Evolutionary conservation across 2,888 invertebrate species (phyloP).

Genomic region (Aricia artaxerxes): DNA sequence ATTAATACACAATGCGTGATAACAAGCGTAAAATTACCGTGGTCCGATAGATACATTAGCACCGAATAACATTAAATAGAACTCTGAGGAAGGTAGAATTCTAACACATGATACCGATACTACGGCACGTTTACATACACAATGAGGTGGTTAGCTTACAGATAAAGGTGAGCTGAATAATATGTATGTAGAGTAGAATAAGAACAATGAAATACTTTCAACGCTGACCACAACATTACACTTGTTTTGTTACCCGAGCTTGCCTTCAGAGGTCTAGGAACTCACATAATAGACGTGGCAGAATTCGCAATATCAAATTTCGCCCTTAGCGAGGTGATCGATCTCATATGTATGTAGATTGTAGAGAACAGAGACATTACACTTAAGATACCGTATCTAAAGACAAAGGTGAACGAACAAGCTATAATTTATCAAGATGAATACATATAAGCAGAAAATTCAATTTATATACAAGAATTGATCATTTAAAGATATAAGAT

Average conservation of each 20-base stretch:
- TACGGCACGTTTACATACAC: background rate
- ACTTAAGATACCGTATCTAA: background rate
- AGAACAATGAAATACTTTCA: slow-evolving; percentile 28
- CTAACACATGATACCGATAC: background rate
- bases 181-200: background rate
- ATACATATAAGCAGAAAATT: background rate
- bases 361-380: background rate
- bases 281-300: background rate
- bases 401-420: background rate
- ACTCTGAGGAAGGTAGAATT: background rate
- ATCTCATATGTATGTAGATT: background rate
- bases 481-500: too few relatives aligned
- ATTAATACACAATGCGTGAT: slow-evolving; percentile 9
- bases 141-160: slow-evolving; percentile 7
- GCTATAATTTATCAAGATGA: background rate
- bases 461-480: background rate
- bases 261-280: slow-evolving; percentile 10
- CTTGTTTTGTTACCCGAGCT: slow-evolving; percentile 27
- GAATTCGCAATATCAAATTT: slow-evolving; percentile 14
- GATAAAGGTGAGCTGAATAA: background rate
- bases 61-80: slow-evolving; percentile 16
- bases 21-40: background rate
- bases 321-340: background rate
- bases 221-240: slow-evolving; percentile 1
- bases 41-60: background rate